These are phyloP conservation scores for Homarus americanus DNA, from an alignment of 1,140 invertebrate genomes.

Conservation along the genomic window DNA sequence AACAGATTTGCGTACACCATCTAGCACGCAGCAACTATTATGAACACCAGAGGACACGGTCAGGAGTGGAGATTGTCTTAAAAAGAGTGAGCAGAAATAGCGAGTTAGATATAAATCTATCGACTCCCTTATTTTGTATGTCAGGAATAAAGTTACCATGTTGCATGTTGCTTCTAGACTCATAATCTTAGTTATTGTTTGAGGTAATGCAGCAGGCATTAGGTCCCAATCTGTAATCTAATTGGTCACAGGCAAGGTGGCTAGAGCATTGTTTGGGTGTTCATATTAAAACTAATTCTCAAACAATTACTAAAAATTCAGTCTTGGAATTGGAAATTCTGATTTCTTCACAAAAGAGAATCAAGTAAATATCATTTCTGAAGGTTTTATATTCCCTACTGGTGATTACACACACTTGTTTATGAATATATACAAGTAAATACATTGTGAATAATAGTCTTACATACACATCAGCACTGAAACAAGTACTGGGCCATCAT, in stretches of 20 bases:
- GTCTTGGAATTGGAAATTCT: conserved; percentile 3
- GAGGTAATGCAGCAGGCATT: not conserved
- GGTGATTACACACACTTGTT: conserved; percentile 51
- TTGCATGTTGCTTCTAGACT: conserved; percentile 3
- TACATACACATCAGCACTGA: conserved; percentile 34
- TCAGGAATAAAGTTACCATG: conserved; percentile 1
- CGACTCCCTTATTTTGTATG: not conserved
- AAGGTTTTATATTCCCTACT: conserved; percentile 27
- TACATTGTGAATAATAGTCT: conserved; percentile 41
- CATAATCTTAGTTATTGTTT: conserved; percentile 1
- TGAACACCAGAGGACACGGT: not conserved
- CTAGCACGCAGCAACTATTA: conserved; percentile 29
- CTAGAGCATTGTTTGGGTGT: not conserved
- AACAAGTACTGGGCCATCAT: conserved; percentile 37
- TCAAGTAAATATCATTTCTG: conserved; percentile 21
- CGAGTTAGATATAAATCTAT: not conserved
- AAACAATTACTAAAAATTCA: conserved; percentile 41
- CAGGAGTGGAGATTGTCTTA: conserved; percentile 16
- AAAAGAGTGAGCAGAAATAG: not conserved
- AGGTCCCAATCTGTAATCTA: not conserved
- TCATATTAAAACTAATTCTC: conserved; percentile 8
- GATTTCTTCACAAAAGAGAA: conserved; percentile 8
- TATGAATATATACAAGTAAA: conserved; percentile 55
- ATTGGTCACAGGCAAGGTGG: not conserved
- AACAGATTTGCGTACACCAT: not conserved